Base-by-base conservation (phyloP, 2,797 vertebrate genomes). In the Phrynocephalus guinanensis region DNA sequence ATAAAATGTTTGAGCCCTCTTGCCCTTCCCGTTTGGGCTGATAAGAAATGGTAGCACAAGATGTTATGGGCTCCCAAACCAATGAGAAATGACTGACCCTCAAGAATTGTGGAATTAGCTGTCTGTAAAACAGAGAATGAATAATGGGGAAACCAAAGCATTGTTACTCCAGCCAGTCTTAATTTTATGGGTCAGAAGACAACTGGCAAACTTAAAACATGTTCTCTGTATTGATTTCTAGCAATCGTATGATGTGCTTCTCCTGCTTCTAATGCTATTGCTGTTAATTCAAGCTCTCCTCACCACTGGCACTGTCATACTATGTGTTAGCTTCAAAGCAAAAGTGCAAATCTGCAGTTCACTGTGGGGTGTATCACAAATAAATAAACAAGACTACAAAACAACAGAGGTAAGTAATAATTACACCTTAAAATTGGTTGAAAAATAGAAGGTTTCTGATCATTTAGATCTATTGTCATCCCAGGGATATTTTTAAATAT, bases 201-300 rank as follows among this genome's bases (percentile, higher is more conserved):
- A 70, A 81, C 89, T 44, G 71, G 9, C 5, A 11, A 79, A 77
- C 8, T 79, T 95, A 89, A 93, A 76, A 76, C 26, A 4, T 68
- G 16, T 76, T 85, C 28, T 88, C 7, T 56, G 26, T 81, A 56
- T 81, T 85, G n/a, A 26, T 91, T 93, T 93, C 87, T 94, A 97
- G 97, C 98, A 98, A 87, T 98, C 98, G 26, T 97, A 99, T 0
- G 98, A 99, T 90, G 97, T 98, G 86, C 97, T 99, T 16, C 97
- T 98, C 82, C 95, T 99, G 93, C 97, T 99, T 82, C 96, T 99
- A 95, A 97, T 99, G 98, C 96, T 98, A 92, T 95, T 99, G 95
- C 96, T 99, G 93, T 96, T 99, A 95, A 97, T 98, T 93, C 98
- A 99, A 93, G 98, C 98, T 0, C 93, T 98, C 77, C 97, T 99